phyloP scores from a whole-genome alignment of 2,797 vertebrate genomes.

The Phrynocephalus guinanensis region DNA sequence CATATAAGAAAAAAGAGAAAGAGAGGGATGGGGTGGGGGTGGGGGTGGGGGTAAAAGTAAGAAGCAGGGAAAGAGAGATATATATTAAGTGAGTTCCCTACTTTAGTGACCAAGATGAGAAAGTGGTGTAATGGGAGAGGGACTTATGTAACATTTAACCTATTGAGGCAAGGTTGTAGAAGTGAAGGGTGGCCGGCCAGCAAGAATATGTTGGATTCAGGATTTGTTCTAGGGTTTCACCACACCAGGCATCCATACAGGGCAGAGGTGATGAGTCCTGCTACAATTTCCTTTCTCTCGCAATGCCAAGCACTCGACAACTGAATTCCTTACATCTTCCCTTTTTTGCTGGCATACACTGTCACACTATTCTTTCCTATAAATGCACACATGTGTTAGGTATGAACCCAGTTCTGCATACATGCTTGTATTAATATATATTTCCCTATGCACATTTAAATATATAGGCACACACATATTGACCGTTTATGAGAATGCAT shows the following conservation, averaged over 20 bases:
- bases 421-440: conserved; percentile 38
- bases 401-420: neutral
- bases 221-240: neutral
- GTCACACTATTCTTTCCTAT: neutral
- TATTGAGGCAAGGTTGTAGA: neutral
- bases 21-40: too few relatives aligned
- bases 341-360: too few relatives aligned
- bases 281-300: neutral
- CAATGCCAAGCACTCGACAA: neutral
- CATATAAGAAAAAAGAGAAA: neutral
- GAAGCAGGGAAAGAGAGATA: too few relatives aligned
- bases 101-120: neutral
- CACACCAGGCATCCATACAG: neutral
- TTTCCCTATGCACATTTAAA: conserved; percentile 41
- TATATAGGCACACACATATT: conserved; percentile 47
- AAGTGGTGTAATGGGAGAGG: too few relatives aligned
- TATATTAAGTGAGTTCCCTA: neutral
- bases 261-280: neutral
- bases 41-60: too few relatives aligned
- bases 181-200: neutral
- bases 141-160: neutral
- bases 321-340: neutral
- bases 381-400: neutral
- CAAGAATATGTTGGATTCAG: neutral
- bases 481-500: conserved; percentile 37